A percentile compares a stretch with the other conserved stretches of the same genome.
Conservation (phyloP, 92 coral and sea anemone genomes). For the Palythoa grandis region DNA sequence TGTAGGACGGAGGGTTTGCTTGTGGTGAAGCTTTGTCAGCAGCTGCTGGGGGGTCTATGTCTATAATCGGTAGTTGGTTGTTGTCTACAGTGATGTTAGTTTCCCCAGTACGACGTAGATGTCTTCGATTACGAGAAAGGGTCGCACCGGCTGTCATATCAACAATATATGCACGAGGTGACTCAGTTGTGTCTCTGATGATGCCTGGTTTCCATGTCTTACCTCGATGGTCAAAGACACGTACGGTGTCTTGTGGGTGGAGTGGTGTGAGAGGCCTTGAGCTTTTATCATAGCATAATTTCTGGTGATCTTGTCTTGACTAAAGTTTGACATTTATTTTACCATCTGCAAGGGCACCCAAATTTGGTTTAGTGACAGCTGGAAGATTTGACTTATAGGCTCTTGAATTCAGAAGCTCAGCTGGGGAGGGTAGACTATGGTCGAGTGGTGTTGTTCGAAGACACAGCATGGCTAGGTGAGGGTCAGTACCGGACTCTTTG, state of each 20-base stretch:
- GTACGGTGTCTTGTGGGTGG: constrained; percentile 54
- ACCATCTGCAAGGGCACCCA: constrained; percentile 11
- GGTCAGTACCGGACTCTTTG: constrained; percentile 70
- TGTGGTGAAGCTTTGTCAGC: background rate
- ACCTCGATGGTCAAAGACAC: constrained; percentile 32
- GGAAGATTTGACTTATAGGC: constrained; percentile 77
- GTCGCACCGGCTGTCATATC: constrained; percentile 33
- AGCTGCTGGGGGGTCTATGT: background rate
- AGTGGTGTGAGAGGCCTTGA: constrained; percentile 45
- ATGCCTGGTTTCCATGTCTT: constrained; percentile 54
- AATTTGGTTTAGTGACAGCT: constrained; percentile 58
- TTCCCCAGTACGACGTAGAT: constrained; percentile 44
- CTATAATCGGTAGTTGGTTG: background rate
- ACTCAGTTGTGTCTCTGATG: background rate
- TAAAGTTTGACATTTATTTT: constrained; percentile 60
- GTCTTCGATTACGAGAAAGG: constrained; percentile 48
- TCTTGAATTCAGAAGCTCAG: constrained; percentile 64
- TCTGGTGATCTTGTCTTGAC: constrained; percentile 62
- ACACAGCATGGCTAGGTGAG: constrained; percentile 73
- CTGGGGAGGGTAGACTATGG: constrained; percentile 67
- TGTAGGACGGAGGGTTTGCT: background rate
- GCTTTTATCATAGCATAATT: constrained; percentile 46
- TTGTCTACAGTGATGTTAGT: background rate
- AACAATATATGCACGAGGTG: constrained; percentile 52
- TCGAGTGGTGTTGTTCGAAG: constrained; percentile 68